Base-by-base conservation (phyloP, 1,140 invertebrate genomes). In the Ooceraea biroi region DNA sequence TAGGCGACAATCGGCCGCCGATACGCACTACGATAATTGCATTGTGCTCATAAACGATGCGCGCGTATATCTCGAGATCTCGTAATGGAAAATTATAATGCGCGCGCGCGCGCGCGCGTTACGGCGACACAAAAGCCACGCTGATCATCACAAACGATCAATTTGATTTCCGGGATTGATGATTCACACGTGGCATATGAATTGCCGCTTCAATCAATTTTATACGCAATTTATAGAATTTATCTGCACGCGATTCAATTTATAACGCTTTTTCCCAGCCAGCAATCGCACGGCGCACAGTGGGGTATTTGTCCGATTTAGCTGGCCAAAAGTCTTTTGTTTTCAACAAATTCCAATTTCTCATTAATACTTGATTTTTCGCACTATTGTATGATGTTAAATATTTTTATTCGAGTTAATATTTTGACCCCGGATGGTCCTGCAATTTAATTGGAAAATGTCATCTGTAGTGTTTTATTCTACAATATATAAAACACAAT, bases 11-110 rank as follows among this genome's bases (percentile, higher is more conserved):
- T 25, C 61, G 74, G 46, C 46, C 27, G 27, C 46, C 27, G 44
- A 77, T 48, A 50, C n/a, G 44, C 30, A 74, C 22, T 41, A 73
- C 3, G 25, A n/a, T 77, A 83, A 83, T 83, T 57, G 60, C 48
- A 83, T 83, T 63, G 58, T 41, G 8, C 46, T 27, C 36, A 77
- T 74, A 19, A 65, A 83, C 19, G 25, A 52, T 14, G 17, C 30
- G 3, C 7, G 11, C 14, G 12, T 71, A 11, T 76, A 65, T 77
- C 50, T 55, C 22, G 12, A 3, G 36, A 80, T 80, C 36, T 80
- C 17, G 1, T 57, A 69, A 69, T 22, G 60, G 12, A 48, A 10
- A 58, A 80, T 80, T 44, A 11, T 58, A 71, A 80, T 78, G 55
- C n/a, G 46, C 71, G 50, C 22, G 69, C 52, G 27, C 19, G 30